These are phyloP conservation scores for Palythoa grandiflora DNA, from an alignment of 92 coral and sea anemone genomes.

Conservation along the genomic window DNA sequence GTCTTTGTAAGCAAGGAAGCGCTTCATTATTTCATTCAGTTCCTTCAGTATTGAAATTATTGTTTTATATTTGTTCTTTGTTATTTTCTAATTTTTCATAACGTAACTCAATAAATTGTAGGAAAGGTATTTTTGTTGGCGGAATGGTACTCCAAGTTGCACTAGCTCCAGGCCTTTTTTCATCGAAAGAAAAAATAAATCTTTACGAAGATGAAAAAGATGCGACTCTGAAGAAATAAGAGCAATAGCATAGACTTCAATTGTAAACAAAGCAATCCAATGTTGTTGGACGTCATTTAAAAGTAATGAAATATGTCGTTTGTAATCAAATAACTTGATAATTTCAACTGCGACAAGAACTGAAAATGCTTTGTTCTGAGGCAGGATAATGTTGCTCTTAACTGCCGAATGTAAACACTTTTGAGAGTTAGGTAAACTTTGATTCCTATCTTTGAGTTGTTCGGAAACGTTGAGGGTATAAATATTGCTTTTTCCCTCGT, in stretches of 20 bases:
- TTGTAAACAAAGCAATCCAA: neutral
- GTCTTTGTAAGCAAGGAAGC: slow-evolving; percentile 2
- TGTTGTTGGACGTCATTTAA: neutral
- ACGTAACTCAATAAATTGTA: neutral
- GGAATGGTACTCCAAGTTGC: neutral
- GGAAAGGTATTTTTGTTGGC: neutral
- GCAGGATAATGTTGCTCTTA: slow-evolving; percentile 32
- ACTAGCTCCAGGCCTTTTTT: neutral
- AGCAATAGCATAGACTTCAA: neutral
- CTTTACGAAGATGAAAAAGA: neutral
- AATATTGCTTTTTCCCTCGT: neutral
- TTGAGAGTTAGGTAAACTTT: slow-evolving; percentile 47
- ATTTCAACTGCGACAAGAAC: slow-evolving; percentile 37
- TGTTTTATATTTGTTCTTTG: slow-evolving; percentile 3
- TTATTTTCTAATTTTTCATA: neutral
- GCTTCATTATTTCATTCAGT: slow-evolving; percentile 27
- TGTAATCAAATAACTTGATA: slow-evolving; percentile 35
- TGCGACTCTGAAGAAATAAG: neutral
- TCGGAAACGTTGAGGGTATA: slow-evolving; percentile 24
- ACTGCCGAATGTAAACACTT: slow-evolving; percentile 25
- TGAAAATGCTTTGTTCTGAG: slow-evolving; percentile 1
- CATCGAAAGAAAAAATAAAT: neutral
- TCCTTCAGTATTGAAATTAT: neutral
- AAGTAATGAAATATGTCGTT: slow-evolving; percentile 32
- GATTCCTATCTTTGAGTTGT: slow-evolving; percentile 37